A percentile compares a stretch with the other conserved stretches of the same genome.
Evolutionary conservation across 2,888 invertebrate species (phyloP).

Genomic region (Nymphalis polychloros): DNA sequence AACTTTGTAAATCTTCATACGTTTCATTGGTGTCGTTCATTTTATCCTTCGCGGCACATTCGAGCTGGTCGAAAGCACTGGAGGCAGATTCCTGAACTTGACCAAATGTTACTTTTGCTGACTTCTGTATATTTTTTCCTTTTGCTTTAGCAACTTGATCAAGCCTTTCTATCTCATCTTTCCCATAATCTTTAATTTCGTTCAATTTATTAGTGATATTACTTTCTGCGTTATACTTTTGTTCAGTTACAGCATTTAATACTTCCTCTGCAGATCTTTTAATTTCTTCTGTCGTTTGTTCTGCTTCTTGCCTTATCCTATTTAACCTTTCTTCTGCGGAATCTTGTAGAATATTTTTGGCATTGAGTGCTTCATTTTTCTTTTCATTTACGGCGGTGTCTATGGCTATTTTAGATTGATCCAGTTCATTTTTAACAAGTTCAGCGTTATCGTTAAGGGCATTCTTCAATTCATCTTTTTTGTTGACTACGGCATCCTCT

Average conservation of each 20-base stretch:
- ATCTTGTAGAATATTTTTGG: slow-evolving; percentile 48
- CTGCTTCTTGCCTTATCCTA: slow-evolving; percentile 72
- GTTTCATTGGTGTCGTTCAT: slow-evolving; percentile 63
- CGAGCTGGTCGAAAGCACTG: slow-evolving; percentile 73
- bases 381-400: slow-evolving; percentile 42
- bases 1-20: slow-evolving; percentile 73
- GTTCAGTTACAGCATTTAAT: slow-evolving; percentile 62
- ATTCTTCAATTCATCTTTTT: slow-evolving; percentile 30
- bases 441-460: slow-evolving; percentile 41
- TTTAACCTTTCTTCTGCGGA: slow-evolving; percentile 58
- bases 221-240: slow-evolving; percentile 59
- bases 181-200: slow-evolving; percentile 49
- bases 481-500: background rate
- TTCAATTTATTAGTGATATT: slow-evolving; percentile 52
- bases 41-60: slow-evolving; percentile 76
- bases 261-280: slow-evolving; percentile 69
- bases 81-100: slow-evolving; percentile 72
- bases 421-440: slow-evolving; percentile 38
- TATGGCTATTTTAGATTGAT: slow-evolving; percentile 40
- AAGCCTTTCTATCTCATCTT: slow-evolving; percentile 54
- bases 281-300: slow-evolving; percentile 71
- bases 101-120: slow-evolving; percentile 65
- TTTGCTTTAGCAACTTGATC: slow-evolving; percentile 53
- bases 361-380: slow-evolving; percentile 42
- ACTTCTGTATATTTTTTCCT: slow-evolving; percentile 55